Percentiles rank a stretch among this genome's conserved stretches.
Conservation (phyloP, 1,140 invertebrate genomes). For the Aporrectodea caliginosa region DNA sequence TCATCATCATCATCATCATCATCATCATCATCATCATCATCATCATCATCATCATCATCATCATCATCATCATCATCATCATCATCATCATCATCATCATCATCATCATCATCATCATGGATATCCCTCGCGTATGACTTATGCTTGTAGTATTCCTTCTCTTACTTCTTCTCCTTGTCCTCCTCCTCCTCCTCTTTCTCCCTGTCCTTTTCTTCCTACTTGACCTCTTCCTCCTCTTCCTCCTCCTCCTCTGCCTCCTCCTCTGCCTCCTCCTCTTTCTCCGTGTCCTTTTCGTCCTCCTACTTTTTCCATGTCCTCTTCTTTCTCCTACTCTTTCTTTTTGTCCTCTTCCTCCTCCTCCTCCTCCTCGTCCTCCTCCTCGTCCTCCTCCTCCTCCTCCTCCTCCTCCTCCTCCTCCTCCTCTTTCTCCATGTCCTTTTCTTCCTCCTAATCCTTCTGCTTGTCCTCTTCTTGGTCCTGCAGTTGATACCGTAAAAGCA, state of each 20-base stretch:
- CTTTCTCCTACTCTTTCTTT: no score
- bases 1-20: constrained; percentile 22
- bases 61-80: constrained; percentile 9
- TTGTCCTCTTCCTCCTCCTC: neutral
- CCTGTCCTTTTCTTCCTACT: no score
- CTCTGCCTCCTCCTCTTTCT: no score
- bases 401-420: neutral
- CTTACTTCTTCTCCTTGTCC: no score
- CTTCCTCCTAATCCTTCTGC: neutral
- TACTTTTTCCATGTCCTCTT: no score
- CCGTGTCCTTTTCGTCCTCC: no score
- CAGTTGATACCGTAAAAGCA: no score
- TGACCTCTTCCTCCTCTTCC: no score
- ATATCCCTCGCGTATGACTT: no score
- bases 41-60: constrained; percentile 29
- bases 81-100: constrained; percentile 26
- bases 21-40: constrained; percentile 26
- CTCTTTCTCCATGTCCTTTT: neutral
- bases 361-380: neutral
- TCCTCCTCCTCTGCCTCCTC: no score
- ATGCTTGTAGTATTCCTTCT: no score
- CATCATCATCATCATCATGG: constrained; percentile 32
- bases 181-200: no score
- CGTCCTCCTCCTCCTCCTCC: neutral
- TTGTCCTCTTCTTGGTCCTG: neutral